Evolutionary conservation across 2,797 vertebrate genomes (phyloP).

Genomic region (Monodelphis domestica): DNA sequence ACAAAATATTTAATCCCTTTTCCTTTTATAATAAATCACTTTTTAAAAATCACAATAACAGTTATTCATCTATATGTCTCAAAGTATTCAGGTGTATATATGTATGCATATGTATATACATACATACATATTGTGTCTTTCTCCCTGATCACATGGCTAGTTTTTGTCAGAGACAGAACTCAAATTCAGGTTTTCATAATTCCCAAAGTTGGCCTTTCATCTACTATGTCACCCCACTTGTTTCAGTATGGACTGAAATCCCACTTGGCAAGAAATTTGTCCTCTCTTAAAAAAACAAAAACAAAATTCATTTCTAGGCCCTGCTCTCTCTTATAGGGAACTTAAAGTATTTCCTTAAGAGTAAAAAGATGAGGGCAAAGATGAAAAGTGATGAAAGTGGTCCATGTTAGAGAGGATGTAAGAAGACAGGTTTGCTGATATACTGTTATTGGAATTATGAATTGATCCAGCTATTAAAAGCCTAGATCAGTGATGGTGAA

Average conservation of each 20-base stretch:
- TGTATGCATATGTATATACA: not conserved
- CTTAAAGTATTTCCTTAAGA: not conserved
- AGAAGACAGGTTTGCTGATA: not conserved
- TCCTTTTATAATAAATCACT: constrained; percentile 11
- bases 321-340: constrained; percentile 12
- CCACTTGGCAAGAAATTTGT: not conserved
- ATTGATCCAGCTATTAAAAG: not conserved
- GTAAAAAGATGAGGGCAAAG: not conserved
- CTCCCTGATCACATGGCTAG: not conserved
- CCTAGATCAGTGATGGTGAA: too few species aligned
- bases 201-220: not conserved
- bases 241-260: not conserved
- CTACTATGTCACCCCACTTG: not conserved
- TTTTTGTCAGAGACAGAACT: not conserved
- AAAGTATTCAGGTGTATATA: constrained; percentile 10
- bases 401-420: not conserved
- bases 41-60: constrained; percentile 34
- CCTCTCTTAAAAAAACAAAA: not conserved
- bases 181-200: not conserved
- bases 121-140: not conserved
- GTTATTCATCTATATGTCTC: not conserved
- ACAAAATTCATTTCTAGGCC: not conserved
- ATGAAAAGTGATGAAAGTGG: not conserved
- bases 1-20: constrained; percentile 34
- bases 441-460: not conserved